Evolutionary conservation across 1,140 invertebrate genomes (phyloP).

Genomic region (Macrobrachium nipponense): DNA sequence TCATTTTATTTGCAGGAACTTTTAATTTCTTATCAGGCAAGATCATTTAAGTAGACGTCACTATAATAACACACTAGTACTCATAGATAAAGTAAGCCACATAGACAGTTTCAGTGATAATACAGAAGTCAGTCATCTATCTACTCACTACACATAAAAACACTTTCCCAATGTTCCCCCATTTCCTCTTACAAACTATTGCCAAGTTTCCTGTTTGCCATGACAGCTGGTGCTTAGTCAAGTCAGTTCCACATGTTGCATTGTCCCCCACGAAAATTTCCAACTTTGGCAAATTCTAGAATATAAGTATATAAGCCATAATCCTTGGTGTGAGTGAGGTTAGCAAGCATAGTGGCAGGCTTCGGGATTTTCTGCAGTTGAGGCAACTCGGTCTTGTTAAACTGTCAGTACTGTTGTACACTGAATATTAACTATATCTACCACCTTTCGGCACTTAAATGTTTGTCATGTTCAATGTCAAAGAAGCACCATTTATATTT

Average conservation of each 20-base stretch:
- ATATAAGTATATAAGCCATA: neutral
- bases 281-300: neutral
- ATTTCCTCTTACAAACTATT: slow-evolving; percentile 42
- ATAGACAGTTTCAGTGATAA: slow-evolving; percentile 52
- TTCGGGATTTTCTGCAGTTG: neutral
- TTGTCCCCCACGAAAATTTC: no score
- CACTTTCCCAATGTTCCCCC: slow-evolving; percentile 33
- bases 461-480: neutral
- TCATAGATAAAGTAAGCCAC: slow-evolving; percentile 57
- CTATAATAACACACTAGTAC: slow-evolving; percentile 46
- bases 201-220: slow-evolving; percentile 29
- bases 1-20: slow-evolving; percentile 50
- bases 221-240: neutral
- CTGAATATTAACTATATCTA: neutral
- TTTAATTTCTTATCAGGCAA: slow-evolving; percentile 45
- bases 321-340: slow-evolving; percentile 4
- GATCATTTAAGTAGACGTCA: slow-evolving; percentile 49
- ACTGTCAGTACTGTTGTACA: neutral
- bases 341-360: neutral
- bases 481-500: slow-evolving; percentile 11
- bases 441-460: no score
- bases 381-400: neutral
- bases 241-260: no score
- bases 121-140: slow-evolving; percentile 49
- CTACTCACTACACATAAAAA: slow-evolving; percentile 58